phyloP scores from a whole-genome alignment of 2,113 vertebrate genomes.

The Cyanoramphus novaezelandiae region DNA sequence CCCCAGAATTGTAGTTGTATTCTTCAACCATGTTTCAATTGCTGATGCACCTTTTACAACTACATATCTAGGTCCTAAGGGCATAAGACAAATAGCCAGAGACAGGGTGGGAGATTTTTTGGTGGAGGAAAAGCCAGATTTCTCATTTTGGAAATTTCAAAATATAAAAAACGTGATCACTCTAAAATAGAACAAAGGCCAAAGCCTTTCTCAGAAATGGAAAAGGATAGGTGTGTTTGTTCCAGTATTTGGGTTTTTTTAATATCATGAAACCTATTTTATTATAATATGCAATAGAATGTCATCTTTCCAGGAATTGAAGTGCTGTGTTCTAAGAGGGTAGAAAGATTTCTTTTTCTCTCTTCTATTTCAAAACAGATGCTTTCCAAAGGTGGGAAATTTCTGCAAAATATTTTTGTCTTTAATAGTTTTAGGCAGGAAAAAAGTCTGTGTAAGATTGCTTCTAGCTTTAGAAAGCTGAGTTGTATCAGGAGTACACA shows the following conservation, averaged over 20 bases:
- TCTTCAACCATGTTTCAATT: background rate
- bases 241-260: background rate
- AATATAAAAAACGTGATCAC: rapidly evolving
- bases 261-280: background rate
- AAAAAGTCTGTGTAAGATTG: background rate
- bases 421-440: background rate
- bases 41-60: background rate
- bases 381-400: background rate
- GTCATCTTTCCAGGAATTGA: background rate
- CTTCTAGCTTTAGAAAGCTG: background rate
- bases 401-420: background rate
- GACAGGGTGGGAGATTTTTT: rapidly evolving
- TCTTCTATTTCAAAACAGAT: background rate
- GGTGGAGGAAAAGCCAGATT: background rate
- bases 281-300: background rate
- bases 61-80: background rate
- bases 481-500: background rate
- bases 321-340: background rate
- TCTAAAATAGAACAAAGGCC: background rate
- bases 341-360: background rate
- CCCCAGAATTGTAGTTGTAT: background rate
- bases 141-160: background rate
- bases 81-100: background rate
- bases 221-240: background rate
- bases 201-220: background rate